Evolutionary conservation across 2,797 vertebrate genomes (phyloP).

Genomic region (Rallus crepitans): DNA sequence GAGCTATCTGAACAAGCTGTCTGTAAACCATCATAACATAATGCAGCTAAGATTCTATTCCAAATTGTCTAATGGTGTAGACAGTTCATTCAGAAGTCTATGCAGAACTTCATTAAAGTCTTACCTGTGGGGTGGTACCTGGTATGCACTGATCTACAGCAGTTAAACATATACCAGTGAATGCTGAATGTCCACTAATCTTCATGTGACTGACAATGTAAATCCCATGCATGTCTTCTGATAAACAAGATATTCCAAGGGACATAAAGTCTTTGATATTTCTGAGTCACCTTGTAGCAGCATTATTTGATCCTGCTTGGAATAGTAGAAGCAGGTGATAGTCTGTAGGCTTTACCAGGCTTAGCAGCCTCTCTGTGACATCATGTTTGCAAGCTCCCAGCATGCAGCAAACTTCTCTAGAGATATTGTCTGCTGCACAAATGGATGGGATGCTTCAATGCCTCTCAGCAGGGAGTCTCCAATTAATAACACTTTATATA

Average conservation of each 20-base stretch:
- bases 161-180: background rate
- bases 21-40: background rate
- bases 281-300: background rate
- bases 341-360: background rate
- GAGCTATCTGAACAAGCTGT: background rate
- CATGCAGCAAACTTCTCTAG: background rate
- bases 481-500: background rate
- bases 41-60: background rate
- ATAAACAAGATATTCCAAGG: background rate
- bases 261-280: background rate
- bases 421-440: background rate
- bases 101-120: background rate
- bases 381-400: background rate
- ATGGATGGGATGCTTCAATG: fast-evolving
- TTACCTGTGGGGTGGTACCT: background rate
- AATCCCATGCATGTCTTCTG: background rate
- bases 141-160: background rate
- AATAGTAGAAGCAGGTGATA: background rate
- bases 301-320: background rate
- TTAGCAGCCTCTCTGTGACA: background rate
- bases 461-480: background rate
- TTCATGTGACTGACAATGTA: fast-evolving
- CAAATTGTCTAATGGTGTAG: background rate
- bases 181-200: background rate
- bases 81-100: background rate